Base-by-base conservation (phyloP, 64 coral and sea anemone genomes). In the Stylophora pistillata region DNA sequence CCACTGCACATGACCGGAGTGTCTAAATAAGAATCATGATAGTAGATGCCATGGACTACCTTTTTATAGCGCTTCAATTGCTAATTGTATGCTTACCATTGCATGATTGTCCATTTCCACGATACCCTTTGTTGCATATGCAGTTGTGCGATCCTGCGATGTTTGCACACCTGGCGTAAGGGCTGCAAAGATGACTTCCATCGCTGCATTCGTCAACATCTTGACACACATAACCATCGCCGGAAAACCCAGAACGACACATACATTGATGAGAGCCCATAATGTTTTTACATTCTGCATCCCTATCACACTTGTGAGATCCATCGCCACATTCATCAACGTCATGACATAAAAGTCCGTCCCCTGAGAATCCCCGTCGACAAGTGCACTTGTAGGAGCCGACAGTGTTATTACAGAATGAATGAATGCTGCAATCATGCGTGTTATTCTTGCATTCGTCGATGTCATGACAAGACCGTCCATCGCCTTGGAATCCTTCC, bases 41-140 rank as follows among this genome's bases (percentile, higher is more conserved):
- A 21, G 16, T 21, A 16, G 37, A 30, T 21, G 16, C 37, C n/a
- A 74, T n/a, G 15, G 1, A 13, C 1, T 74, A 47, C 27, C 9
- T 14, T 9, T 14, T 17, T 61, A 1, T 0, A 61, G 58, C 21
- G 17, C 74, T 52, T n/a, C n/a, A n/a, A n/a, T n/a, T n/a, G n/a
- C n/a, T n/a, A n/a, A n/a, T n/a, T n/a, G n/a, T 76, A 76, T 41
- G 33, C n/a, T 29, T 31, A 57, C 79, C 61, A 30, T 65, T 28
- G 56, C 78, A 34, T 23, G 21, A 56, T 32, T 14, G 41, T n/a
- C 78, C 78, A 81, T 74, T 74, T 74, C 79, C 79, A 69, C 21
- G 7, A 21, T 58, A 81, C 15, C 78, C 78, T 4, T 30, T 16
- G 59, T 25, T 18, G 55, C 78, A 81, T 10, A 20, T 15, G 34